Conservation (phyloP, 2,113 vertebrate species). For the Ceyx melanurus region DNA sequence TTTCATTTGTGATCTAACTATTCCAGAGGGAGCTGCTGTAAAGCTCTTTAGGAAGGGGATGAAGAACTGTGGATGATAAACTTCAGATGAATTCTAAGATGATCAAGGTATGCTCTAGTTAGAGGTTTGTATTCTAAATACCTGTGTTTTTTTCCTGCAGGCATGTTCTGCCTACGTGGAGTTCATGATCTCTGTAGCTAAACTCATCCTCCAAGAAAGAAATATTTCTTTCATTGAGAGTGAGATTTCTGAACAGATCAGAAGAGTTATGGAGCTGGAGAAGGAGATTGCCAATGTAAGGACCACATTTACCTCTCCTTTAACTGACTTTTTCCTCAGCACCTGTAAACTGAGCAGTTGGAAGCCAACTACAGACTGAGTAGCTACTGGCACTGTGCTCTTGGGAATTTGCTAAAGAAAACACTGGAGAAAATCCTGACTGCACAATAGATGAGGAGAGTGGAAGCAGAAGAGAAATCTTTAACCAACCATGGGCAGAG, state of each 20-base stretch:
- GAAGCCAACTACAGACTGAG: background rate
- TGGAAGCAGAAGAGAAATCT: background rate
- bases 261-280: constrained; percentile 86
- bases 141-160: constrained; percentile 67
- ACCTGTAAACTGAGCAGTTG: background rate
- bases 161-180: constrained; percentile 87
- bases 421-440: background rate
- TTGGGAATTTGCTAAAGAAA: background rate
- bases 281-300: constrained; percentile 93
- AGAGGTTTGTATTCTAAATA: background rate
- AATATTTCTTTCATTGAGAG: constrained; percentile 71
- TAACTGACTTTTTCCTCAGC: background rate
- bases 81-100: background rate
- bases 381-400: background rate
- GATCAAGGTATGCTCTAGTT: background rate
- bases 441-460: background rate
- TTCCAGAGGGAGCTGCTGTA: background rate
- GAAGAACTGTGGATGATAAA: background rate
- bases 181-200: constrained; percentile 90
- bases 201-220: constrained; percentile 85
- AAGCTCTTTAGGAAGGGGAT: background rate
- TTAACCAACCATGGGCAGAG: background rate
- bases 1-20: background rate
- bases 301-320: background rate
- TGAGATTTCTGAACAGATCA: constrained; percentile 78